phyloP scores from a whole-genome alignment of 2,797 vertebrate species.

The Pelodytes ibericus region DNA sequence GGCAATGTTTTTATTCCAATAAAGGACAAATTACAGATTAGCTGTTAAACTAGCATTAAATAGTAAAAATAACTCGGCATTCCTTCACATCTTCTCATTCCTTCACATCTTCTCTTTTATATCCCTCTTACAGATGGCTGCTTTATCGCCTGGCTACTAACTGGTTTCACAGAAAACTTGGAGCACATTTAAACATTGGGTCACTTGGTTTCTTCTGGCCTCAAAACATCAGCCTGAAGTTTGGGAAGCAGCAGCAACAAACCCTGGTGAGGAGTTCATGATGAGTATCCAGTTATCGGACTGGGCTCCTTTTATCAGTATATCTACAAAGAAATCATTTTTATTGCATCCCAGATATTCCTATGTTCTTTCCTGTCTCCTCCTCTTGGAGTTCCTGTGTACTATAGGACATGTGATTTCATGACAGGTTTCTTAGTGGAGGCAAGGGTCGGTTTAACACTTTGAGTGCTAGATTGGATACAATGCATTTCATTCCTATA shows the following conservation, averaged over 20 bases:
- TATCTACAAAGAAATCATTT: neutral
- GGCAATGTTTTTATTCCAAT: too few species aligned
- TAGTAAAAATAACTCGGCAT: too few species aligned
- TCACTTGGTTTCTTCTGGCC: conserved; percentile 90
- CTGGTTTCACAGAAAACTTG: conserved; percentile 83
- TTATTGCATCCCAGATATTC: neutral
- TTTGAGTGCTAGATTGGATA: too few species aligned
- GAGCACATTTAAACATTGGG: conserved; percentile 88
- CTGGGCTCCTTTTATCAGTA: neutral
- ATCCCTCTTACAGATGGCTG: conserved; percentile 78
- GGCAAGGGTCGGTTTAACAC: too few species aligned
- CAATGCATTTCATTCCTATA: too few species aligned
- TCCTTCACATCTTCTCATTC: too few species aligned
- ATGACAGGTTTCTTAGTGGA: too few species aligned
- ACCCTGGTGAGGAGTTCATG: conserved; percentile 80
- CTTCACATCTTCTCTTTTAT: neutral
- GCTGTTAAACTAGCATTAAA: too few species aligned
- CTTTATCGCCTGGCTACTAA: conserved; percentile 80
- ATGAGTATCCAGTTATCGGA: neutral
- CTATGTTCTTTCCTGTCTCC: conserved; percentile 25
- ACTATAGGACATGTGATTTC: neutral
- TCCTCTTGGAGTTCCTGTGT: neutral
- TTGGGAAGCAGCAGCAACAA: conserved; percentile 88
- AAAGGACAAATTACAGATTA: too few species aligned
- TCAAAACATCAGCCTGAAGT: conserved; percentile 88